These are phyloP conservation scores for Craniophora ligustri DNA, from an alignment of 2,888 invertebrate species.

Conservation along the genomic window DNA sequence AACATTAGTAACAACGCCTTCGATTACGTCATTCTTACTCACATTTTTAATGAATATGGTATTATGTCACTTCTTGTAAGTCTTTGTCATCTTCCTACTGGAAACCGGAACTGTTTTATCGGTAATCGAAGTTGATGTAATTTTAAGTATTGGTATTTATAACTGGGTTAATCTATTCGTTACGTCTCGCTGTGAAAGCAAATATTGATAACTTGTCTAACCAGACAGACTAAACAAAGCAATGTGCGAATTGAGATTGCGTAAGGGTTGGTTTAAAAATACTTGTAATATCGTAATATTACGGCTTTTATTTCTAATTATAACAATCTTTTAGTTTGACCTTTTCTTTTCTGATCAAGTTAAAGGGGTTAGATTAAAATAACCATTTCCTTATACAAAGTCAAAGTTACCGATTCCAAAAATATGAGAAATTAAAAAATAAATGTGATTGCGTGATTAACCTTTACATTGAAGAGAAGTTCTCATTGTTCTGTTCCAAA, in stretches of 20 bases:
- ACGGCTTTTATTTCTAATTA: not conserved
- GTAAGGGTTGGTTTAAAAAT: constrained; percentile 5
- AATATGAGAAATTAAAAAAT: too few relatives aligned
- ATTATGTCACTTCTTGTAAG: constrained; percentile 20
- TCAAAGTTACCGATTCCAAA: constrained; percentile 15
- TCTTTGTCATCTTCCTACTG: constrained; percentile 23
- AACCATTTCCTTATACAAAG: constrained; percentile 20
- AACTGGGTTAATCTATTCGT: constrained; percentile 44
- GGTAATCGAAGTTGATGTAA: constrained; percentile 24
- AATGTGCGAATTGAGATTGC: constrained; percentile 9
- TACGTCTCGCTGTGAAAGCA: constrained; percentile 21
- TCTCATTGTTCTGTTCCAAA: not conserved
- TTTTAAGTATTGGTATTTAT: constrained; percentile 30
- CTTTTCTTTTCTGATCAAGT: constrained; percentile 12
- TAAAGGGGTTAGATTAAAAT: constrained; percentile 19
- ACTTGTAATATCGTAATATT: not conserved
- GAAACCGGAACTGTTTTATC: constrained; percentile 35
- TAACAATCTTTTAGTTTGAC: constrained; percentile 8
- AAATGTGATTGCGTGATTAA: too few relatives aligned
- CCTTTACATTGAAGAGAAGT: too few relatives aligned
- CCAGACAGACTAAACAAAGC: constrained; percentile 40
- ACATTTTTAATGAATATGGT: constrained; percentile 24
- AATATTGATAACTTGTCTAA: constrained; percentile 41
- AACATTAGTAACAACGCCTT: constrained; percentile 18
- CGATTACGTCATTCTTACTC: constrained; percentile 47